These are phyloP conservation scores for Oligia latruncula DNA, from an alignment of 2,888 invertebrate genomes.

Conservation along the genomic window DNA sequence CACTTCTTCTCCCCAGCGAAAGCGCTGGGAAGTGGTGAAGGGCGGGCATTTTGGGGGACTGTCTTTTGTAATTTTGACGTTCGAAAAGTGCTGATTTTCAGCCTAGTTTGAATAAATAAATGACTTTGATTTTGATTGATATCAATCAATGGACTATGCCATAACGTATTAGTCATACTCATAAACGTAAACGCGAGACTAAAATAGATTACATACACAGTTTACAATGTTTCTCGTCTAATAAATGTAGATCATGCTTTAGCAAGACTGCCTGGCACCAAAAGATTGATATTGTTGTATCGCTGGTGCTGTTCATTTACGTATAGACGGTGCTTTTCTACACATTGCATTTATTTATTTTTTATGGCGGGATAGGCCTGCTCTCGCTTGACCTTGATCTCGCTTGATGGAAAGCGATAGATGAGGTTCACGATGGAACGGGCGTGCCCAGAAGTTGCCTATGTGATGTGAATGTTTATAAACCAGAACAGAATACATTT, in stretches of 20 bases:
- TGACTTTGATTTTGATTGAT: too few species aligned
- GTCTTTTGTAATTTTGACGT: too few species aligned
- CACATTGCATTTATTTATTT: not conserved
- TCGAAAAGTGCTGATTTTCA: too few species aligned
- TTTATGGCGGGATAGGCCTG: not conserved
- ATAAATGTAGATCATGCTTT: not conserved
- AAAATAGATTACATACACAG: constrained; percentile 17
- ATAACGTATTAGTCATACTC: not conserved
- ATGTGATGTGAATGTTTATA: not conserved
- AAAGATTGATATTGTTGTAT: not conserved
- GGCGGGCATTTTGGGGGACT: too few species aligned
- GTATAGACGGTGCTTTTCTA: not conserved
- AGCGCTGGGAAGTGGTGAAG: too few species aligned
- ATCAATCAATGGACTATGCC: not conserved
- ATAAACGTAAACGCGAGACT: constrained; percentile 17
- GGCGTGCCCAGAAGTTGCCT: not conserved
- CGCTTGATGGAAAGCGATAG: not conserved
- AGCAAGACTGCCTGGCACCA: constrained; percentile 30
- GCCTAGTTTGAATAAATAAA: too few species aligned
- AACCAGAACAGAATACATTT: not conserved
- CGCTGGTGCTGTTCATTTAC: not conserved
- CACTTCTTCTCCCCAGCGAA: too few species aligned
- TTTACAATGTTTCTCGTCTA: constrained; percentile 1
- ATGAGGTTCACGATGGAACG: not conserved
- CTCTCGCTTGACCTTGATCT: not conserved